These are phyloP conservation scores for Caretta caretta DNA, from an alignment of 2,113 vertebrate genomes.

Conservation along the genomic window DNA sequence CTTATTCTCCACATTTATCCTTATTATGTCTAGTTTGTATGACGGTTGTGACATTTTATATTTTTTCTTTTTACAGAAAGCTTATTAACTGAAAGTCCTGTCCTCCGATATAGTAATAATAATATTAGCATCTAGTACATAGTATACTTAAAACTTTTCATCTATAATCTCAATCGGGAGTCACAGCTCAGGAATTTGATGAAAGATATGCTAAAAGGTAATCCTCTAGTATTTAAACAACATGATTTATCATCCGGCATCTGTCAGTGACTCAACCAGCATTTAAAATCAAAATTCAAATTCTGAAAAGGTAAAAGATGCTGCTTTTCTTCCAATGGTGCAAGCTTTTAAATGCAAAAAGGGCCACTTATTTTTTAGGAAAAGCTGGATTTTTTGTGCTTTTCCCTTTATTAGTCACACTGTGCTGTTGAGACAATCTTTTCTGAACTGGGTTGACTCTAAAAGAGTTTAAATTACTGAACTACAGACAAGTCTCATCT, in stretches of 20 bases:
- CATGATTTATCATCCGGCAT: neutral
- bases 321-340: neutral
- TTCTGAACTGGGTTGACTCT: constrained; percentile 28
- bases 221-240: neutral
- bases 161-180: neutral
- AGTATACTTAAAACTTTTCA: neutral
- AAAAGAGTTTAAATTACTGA: constrained; percentile 13
- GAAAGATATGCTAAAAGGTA: neutral
- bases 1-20: neutral
- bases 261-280: neutral
- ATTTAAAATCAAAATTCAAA: neutral
- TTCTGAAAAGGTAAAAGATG: neutral
- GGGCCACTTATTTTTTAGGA: neutral
- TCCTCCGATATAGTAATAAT: neutral
- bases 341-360: neutral
- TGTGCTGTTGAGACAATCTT: neutral
- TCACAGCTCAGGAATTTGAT: neutral
- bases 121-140: neutral
- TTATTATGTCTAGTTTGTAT: neutral
- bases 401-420: neutral
- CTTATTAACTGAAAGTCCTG: neutral
- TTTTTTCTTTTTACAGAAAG: neutral
- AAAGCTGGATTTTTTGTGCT: neutral
- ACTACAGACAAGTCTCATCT: constrained; percentile 40
- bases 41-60: neutral